Evolutionary conservation across 2,797 vertebrate species (phyloP), one percentile per base, ranked within the genome.

Genomic region (Onychomys arenicola): DNA sequence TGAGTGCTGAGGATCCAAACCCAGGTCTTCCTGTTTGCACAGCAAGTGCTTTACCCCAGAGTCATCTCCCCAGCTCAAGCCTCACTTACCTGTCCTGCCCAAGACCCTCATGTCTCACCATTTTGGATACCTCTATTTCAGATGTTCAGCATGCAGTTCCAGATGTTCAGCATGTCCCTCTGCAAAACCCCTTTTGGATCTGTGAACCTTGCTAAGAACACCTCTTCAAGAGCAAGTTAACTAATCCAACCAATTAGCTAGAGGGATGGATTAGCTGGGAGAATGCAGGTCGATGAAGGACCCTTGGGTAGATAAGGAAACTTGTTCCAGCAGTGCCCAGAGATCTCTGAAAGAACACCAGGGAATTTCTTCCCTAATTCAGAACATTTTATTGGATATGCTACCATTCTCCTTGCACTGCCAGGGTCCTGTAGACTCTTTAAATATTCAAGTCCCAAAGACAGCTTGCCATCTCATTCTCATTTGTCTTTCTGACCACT

Each of bases 201-300:
- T 61, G 34, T 88, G 81, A 91, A 40, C 46, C 19, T 13, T 13
- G 14, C 43, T 90, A 27, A 81, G 87, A 93, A 67, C 46, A 21
- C 57, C 80, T 96, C 81, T 88, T 55, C 32, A 25, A 80, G 21
- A 93, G 4, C 46, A 78, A 83, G 57, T 87, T 93, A 73, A 34
- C 59, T 85, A 76, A 43, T 59, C 16, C 67, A 65, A 37, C 13
- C 34, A 21, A 52, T 69, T 76, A 65, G 82, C 59, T 90, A 55
- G 27, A 73, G 59, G 19, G 75, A 77, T 92, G 92, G 89, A 61
- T 2, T n/a, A 83, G 69, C 21, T 69, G n/a, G 3, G 5, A 37
- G 16, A 12, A 49, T 46, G 16, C 76, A 43, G 59, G 19, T 81
- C 82, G n/a, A 90, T 19, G 52, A 96, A 63, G 65, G 49, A 82